A percentile compares a stretch with the other conserved stretches of the same genome.
Evolutionary conservation across 2,888 invertebrate species (phyloP).

Genomic region (Eupithecia abbreviata): DNA sequence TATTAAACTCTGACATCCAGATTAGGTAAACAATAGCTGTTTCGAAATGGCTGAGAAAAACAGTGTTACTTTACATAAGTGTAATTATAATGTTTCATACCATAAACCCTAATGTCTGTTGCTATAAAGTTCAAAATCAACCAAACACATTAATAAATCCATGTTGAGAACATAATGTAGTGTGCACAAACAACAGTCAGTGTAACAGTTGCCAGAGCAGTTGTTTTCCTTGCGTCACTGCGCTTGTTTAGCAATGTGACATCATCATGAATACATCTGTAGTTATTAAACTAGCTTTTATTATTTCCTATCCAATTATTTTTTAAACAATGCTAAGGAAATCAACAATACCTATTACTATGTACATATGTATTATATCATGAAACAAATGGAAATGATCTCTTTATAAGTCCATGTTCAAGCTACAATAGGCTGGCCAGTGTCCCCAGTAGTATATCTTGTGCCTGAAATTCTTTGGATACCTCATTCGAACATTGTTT

Average conservation of each 20-base stretch:
- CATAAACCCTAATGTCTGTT: not conserved
- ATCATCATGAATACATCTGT: conserved; percentile 22
- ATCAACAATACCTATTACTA: not conserved
- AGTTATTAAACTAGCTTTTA: not conserved
- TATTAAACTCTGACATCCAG: not conserved
- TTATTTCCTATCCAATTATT: not conserved
- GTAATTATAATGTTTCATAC: not conserved
- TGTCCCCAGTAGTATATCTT: not conserved
- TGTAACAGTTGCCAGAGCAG: not conserved
- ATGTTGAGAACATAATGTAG: not conserved
- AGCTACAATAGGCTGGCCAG: not conserved
- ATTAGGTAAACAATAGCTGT: not conserved
- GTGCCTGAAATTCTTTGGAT: not conserved
- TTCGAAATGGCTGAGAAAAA: not conserved
- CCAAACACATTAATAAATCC: conserved; percentile 1
- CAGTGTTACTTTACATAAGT: not conserved
- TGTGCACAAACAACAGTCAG: not conserved
- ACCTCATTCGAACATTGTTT: not conserved
- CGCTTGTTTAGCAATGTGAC: conserved; percentile 25
- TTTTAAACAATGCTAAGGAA: not conserved
- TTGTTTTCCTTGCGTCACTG: conserved; percentile 37
- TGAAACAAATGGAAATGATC: not conserved
- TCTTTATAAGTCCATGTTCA: not conserved
- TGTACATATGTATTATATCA: not conserved
- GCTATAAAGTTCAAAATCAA: not conserved